phyloP scores from a whole-genome alignment of 2,888 invertebrate genomes.

The Sesia bembeciformis region DNA sequence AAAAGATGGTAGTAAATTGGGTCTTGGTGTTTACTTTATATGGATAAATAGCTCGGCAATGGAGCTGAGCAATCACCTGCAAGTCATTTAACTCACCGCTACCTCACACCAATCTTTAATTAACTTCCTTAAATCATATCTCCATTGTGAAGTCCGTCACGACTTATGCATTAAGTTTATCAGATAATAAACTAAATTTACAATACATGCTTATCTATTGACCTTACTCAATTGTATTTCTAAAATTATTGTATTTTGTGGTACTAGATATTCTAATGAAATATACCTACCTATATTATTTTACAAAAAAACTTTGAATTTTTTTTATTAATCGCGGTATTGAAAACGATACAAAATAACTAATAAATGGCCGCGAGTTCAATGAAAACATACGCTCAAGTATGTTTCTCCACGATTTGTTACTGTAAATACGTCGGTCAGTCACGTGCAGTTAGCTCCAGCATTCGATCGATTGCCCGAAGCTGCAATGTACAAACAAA shows the following conservation, averaged over 20 bases:
- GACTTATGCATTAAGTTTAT: background rate
- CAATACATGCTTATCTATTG: too few relatives aligned
- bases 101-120: slow-evolving; percentile 16
- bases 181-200: too few relatives aligned
- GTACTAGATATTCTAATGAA: too few relatives aligned
- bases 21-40: slow-evolving; percentile 2
- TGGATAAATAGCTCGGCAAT: slow-evolving; percentile 4
- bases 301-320: too few relatives aligned
- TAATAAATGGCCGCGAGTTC: too few relatives aligned
- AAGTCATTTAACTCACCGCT: slow-evolving; percentile 16
- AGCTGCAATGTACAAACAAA: background rate
- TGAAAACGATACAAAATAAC: too few relatives aligned
- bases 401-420: background rate
- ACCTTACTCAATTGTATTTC: too few relatives aligned
- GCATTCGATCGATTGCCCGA: background rate
- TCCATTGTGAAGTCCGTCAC: slow-evolving; percentile 6
- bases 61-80: slow-evolving; percentile 9
- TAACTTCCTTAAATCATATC: slow-evolving; percentile 11
- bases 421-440: slow-evolving; percentile 9
- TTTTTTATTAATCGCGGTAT: too few relatives aligned
- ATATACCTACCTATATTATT: too few relatives aligned
- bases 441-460: slow-evolving; percentile 8
- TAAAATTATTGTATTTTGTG: too few relatives aligned
- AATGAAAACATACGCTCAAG: too few relatives aligned
- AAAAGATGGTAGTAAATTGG: slow-evolving; percentile 3